Evolutionary conservation across 1,140 invertebrate species (phyloP), one percentile per base, ranked within the genome.

Genomic region (Diorhabda carinulata): DNA sequence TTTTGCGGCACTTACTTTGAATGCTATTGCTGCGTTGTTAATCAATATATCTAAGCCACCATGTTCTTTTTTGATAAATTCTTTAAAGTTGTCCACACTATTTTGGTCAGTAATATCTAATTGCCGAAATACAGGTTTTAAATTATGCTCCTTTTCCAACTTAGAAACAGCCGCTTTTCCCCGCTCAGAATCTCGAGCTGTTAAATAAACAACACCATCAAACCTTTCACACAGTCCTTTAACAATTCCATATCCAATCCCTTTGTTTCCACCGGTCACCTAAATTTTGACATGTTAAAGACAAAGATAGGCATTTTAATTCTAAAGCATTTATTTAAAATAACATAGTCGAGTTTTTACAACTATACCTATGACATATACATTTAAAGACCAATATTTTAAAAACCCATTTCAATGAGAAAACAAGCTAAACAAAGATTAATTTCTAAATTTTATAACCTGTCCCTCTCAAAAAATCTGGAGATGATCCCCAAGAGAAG

Each of bases 1-100:
- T 25, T 25, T 25, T 25, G 25, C 25, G 25, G 25, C 25, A 63
- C n/a, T 42, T 70, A 77, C 74, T 57, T 71, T 70, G 66, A 76
- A 74, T 6, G 66, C 69, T 42, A 70, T 72, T 10, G 87, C 93
- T 62, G 93, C 93, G 84, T 96, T 95, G 77, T 95, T 95, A 0
- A 96, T 86, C 8, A 95, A 80, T 44, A 95, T 74, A 84, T 96
- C 92, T 2, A 96, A 79, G 2, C 92, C 90, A 8, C 87, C 88
- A 80, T 95, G 86, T 41, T 85, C 87, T 43, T 85, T 76, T 75
- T 87, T 82, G 0, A 96, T 74, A 76, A 83, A 84, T 40, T 86
- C 80, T 8, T 78, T 75, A 47, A 91, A 83, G 43, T 73, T 78
- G 5, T 83, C 75, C 52, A 89, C 83, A 75, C 86, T 89, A 9